A percentile compares a stretch with the other conserved stretches of the same genome.
Conservation (phyloP, 2,113 vertebrate species). For the Progne subis region DNA sequence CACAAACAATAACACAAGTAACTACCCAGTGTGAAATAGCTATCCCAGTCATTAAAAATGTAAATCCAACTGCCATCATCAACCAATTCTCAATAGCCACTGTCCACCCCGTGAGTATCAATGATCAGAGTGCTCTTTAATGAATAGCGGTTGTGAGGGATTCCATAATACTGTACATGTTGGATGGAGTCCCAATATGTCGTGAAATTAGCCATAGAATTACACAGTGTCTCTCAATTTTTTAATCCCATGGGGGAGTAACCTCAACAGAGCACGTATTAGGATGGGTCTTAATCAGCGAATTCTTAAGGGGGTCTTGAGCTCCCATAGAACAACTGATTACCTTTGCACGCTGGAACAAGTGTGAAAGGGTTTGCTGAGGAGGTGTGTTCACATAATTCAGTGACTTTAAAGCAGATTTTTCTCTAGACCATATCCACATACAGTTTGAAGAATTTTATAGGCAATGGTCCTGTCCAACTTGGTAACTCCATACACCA, state of each 20-base stretch:
- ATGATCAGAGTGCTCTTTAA: not conserved
- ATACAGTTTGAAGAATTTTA: not conserved
- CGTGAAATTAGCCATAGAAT: not conserved
- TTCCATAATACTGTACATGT: not conserved
- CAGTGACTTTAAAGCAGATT: not conserved
- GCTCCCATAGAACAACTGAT: not conserved
- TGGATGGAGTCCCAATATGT: not conserved
- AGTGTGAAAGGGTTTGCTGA: not conserved
- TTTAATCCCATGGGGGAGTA: not conserved
- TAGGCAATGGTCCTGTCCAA: not conserved
- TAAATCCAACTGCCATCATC: not conserved
- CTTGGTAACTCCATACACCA: not conserved
- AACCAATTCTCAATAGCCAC: not conserved
- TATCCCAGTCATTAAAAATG: not conserved
- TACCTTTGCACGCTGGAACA: not conserved
- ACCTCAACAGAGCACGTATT: fast-evolving
- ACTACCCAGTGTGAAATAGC: fast-evolving
- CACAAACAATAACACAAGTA: not conserved
- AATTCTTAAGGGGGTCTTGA: not conserved
- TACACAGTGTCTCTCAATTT: not conserved
- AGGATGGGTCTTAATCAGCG: not conserved
- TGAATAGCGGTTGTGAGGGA: not conserved
- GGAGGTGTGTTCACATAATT: not conserved
- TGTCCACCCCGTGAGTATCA: fast-evolving
- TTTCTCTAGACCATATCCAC: not conserved